phyloP scores from a whole-genome alignment of 2,888 invertebrate species.

The Folsomia manolachei region DNA sequence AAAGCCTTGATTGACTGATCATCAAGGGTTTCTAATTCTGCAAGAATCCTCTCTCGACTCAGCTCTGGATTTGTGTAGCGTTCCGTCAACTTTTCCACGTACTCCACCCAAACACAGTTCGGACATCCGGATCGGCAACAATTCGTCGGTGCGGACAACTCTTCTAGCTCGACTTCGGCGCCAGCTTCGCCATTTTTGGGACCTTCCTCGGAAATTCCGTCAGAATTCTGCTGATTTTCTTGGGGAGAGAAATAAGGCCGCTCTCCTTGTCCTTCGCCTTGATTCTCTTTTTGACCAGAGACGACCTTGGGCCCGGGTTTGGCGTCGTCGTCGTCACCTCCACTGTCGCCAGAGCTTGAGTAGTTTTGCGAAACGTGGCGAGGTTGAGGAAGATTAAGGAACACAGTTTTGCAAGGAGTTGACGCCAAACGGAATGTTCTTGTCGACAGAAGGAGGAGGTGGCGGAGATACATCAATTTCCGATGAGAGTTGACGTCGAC shows the following conservation, averaged over 20 bases:
- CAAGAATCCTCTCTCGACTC: slow-evolving; percentile 65
- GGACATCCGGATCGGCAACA: slow-evolving; percentile 91
- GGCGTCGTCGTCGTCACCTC: too few relatives aligned
- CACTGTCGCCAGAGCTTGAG: too few relatives aligned
- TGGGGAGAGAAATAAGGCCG: slow-evolving; percentile 33
- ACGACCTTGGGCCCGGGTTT: too few relatives aligned
- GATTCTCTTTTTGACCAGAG: too few relatives aligned
- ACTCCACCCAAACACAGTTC: slow-evolving; percentile 89
- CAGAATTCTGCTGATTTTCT: neutral
- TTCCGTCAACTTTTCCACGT: slow-evolving; percentile 71
- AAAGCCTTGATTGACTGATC: slow-evolving; percentile 82
- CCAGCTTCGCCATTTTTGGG: too few relatives aligned
- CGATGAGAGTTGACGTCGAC: too few relatives aligned
- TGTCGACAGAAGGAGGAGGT: neutral
- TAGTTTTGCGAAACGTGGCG: too few relatives aligned
- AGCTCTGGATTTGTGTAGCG: slow-evolving; percentile 66
- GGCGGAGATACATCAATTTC: neutral
- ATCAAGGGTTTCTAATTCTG: slow-evolving; percentile 63
- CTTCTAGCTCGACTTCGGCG: slow-evolving; percentile 20
- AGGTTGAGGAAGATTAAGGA: too few relatives aligned
- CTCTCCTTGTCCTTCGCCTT: slow-evolving; percentile 31
- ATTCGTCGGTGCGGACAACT: slow-evolving; percentile 63
- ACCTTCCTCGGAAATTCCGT: neutral
- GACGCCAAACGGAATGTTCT: neutral
- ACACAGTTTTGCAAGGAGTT: too few relatives aligned